Conservation (phyloP, 2,113 vertebrate species). For the Fukomys damarensis region DNA sequence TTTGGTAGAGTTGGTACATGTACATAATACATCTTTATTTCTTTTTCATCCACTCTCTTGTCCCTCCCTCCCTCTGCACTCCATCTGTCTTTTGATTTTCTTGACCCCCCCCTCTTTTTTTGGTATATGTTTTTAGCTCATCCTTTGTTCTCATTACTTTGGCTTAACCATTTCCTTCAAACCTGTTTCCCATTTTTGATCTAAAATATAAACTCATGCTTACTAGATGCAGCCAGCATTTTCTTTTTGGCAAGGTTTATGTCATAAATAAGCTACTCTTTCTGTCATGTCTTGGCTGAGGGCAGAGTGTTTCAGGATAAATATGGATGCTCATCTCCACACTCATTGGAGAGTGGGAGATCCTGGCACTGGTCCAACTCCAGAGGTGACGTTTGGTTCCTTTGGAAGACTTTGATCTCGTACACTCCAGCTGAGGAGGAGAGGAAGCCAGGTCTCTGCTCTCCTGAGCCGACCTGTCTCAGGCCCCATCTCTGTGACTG, state of each 20-base stretch:
- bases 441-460: constrained; percentile 53
- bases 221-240: not conserved
- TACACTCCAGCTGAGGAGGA: not conserved
- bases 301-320: constrained; percentile 35
- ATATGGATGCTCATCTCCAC: not conserved
- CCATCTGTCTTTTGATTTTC: not conserved
- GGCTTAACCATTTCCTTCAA: constrained; percentile 39
- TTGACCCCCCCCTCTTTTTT: not conserved
- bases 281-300: not conserved
- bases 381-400: constrained; percentile 38
- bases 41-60: too few species aligned
- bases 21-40: not conserved
- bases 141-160: constrained; percentile 36
- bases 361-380: not conserved
- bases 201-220: constrained; percentile 21
- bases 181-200: not conserved
- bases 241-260: not conserved
- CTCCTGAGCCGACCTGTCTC: constrained; percentile 73
- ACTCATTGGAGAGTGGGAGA: not conserved
- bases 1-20: not conserved
- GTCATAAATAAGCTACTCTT: constrained; percentile 5
- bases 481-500: constrained; percentile 77
- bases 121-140: not conserved
- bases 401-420: constrained; percentile 59
- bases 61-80: not conserved